phyloP scores from a whole-genome alignment of 2,797 vertebrate species.

The Orestias chungarensis region DNA sequence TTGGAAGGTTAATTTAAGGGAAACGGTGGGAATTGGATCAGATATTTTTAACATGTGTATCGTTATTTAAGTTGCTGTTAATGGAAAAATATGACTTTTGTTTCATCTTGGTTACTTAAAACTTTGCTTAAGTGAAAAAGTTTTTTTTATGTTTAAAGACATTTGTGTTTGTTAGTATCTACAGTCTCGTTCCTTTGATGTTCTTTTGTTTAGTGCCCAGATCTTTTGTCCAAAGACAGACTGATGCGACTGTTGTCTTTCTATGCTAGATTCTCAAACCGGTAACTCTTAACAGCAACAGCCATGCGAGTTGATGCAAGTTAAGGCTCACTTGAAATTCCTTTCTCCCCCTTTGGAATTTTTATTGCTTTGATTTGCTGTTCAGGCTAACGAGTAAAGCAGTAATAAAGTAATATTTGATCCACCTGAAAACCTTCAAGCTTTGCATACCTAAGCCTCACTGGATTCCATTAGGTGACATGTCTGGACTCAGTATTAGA shows the following conservation, averaged over 20 bases:
- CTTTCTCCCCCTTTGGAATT: background rate
- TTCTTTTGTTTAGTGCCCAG: background rate
- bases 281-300: background rate
- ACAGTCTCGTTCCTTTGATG: too few species aligned
- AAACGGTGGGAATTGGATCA: conserved; percentile 6
- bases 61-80: background rate
- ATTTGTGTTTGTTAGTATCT: background rate
- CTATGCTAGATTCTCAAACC: background rate
- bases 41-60: background rate
- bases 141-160: too few species aligned
- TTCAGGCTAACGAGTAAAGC: too few species aligned
- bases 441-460: background rate
- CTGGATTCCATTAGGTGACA: background rate
- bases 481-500: background rate
- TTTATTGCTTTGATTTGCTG: background rate
- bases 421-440: background rate
- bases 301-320: too few species aligned
- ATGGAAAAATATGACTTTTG: background rate
- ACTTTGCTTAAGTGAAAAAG: background rate
- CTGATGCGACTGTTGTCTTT: background rate
- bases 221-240: background rate
- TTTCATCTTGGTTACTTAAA: background rate
- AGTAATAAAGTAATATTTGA: too few species aligned
- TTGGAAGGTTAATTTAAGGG: conserved; percentile 56
- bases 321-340: background rate